Conservation (phyloP, 2,113 vertebrate genomes). For the Trematocara zebra region DNA sequence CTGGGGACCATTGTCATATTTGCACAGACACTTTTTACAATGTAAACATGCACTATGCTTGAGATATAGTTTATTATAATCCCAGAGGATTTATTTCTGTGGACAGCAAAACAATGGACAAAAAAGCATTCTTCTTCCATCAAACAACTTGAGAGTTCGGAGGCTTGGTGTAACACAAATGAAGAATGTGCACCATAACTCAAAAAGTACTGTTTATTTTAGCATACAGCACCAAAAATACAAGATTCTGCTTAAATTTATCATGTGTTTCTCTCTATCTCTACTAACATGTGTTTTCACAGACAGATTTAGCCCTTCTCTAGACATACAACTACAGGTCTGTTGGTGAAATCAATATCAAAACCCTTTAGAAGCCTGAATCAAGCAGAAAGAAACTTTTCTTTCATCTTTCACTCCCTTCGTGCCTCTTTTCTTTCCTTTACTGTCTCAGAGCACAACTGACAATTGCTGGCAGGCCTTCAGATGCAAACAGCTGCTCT, state of each 20-base stretch:
- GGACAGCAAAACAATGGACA: neutral
- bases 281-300: neutral
- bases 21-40: neutral
- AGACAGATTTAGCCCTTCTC: neutral
- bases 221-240: neutral
- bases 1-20: neutral
- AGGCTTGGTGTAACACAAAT: neutral
- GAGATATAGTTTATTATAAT: neutral
- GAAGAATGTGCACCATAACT: neutral
- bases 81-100: neutral
- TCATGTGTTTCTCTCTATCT: neutral
- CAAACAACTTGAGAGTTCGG: neutral
- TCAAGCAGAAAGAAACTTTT: constrained; percentile 16
- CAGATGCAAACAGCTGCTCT: constrained; percentile 59
- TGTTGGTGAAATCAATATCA: constrained; percentile 32
- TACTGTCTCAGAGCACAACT: constrained; percentile 7
- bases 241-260: neutral
- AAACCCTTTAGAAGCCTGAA: constrained; percentile 18
- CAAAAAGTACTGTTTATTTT: neutral
- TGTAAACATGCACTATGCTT: neutral
- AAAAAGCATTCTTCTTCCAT: neutral
- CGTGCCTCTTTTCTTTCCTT: neutral
- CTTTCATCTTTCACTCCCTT: constrained; percentile 23
- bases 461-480: constrained; percentile 44
- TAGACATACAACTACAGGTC: neutral